A percentile compares a stretch with the other conserved stretches of the same genome.
Conservation (phyloP, 2,888 invertebrate genomes). For the Tanypteryx hageni region DNA sequence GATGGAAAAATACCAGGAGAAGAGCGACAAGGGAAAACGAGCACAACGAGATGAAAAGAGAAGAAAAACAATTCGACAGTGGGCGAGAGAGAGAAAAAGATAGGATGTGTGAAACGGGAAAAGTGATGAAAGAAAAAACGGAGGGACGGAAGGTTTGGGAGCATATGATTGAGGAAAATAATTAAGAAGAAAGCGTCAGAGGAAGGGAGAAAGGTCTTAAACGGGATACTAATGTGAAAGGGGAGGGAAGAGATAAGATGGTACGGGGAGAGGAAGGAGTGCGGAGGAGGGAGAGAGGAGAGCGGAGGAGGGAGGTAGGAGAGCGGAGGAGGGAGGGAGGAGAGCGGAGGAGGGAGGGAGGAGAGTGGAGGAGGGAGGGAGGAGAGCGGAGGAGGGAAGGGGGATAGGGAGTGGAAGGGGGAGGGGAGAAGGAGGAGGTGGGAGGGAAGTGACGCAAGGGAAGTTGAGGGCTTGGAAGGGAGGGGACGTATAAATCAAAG, state of each 20-base stretch:
- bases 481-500: conserved; percentile 56
- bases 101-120: background rate
- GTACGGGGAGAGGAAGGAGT: too few species aligned
- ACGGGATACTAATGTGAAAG: too few species aligned
- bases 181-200: background rate
- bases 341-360: too few species aligned
- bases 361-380: background rate
- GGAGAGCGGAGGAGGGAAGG: too few species aligned
- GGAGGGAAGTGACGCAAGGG: background rate
- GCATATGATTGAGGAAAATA: background rate
- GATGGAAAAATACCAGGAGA: too few species aligned
- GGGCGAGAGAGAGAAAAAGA: background rate
- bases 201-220: too few species aligned
- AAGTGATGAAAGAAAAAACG: background rate
- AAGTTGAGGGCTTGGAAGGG: background rate
- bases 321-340: too few species aligned
- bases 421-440: background rate
- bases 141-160: background rate
- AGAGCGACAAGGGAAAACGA: background rate
- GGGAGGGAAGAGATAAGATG: too few species aligned
- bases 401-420: background rate
- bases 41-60: background rate
- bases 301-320: too few species aligned
- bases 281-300: background rate
- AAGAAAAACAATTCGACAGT: background rate